Conservation (phyloP, 2,888 invertebrate genomes). For the Vannuccia rotundouncinata region DNA sequence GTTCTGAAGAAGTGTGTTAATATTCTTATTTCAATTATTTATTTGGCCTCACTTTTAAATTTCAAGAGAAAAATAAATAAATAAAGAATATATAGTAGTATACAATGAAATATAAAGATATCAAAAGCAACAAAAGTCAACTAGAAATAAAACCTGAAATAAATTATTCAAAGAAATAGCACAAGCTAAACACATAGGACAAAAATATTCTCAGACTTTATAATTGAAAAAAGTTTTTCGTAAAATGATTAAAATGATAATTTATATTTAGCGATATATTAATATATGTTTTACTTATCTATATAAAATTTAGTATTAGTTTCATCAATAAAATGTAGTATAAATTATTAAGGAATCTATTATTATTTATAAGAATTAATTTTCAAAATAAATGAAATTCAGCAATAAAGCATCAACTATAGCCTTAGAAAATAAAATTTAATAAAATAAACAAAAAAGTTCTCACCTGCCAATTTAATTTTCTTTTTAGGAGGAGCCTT, state of each 20-base stretch:
- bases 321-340: background rate
- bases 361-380: background rate
- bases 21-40: background rate
- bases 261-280: background rate
- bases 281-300: background rate
- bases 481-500: background rate
- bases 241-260: background rate
- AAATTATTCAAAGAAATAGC: constrained; percentile 12
- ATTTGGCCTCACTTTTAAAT: background rate
- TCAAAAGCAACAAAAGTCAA: background rate
- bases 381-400: background rate
- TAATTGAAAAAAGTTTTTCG: constrained; percentile 9
- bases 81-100: background rate
- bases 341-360: background rate
- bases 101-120: constrained; percentile 14
- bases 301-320: background rate
- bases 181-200: constrained; percentile 5
- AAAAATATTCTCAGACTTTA: constrained; percentile 1
- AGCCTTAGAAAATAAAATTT: background rate
- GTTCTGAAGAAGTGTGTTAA: constrained; percentile 22
- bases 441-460: background rate
- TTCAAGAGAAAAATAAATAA: background rate
- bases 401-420: background rate
- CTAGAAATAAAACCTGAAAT: background rate
- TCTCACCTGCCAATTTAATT: too few relatives aligned